Evolutionary conservation across 2,113 vertebrate species (phyloP).

Genomic region (Rhinichthys klamathensis): DNA sequence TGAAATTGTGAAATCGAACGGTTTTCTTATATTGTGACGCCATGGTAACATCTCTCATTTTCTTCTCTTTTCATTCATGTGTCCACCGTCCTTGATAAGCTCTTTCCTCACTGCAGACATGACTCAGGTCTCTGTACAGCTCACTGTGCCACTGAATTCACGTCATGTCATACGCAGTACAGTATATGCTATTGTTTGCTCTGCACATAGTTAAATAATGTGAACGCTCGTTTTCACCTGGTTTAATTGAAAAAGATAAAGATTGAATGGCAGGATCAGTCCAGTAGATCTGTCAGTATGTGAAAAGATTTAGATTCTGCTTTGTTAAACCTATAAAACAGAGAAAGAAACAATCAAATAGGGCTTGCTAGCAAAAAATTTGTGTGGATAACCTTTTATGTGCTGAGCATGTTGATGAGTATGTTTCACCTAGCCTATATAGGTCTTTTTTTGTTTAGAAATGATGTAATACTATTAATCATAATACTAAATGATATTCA

Average conservation of each 20-base stretch:
- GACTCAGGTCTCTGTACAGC: neutral
- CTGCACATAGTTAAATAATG: neutral
- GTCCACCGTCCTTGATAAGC: constrained; percentile 42
- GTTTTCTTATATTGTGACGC: constrained; percentile 17
- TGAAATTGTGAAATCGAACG: neutral
- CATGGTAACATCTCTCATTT: constrained; percentile 43
- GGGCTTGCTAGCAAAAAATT: neutral
- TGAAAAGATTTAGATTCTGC: neutral
- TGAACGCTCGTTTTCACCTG: neutral
- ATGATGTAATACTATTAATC: neutral
- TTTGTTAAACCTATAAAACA: neutral
- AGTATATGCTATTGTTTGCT: neutral
- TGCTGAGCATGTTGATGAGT: neutral
- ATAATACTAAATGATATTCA: neutral
- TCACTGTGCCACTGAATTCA: neutral
- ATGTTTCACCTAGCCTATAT: no score
- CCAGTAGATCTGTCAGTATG: neutral
- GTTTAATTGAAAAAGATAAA: neutral
- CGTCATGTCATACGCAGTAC: no score
- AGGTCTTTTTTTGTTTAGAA: neutral
- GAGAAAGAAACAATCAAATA: neutral
- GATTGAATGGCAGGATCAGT: neutral
- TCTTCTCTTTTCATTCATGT: neutral
- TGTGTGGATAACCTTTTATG: neutral
- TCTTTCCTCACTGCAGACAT: constrained; percentile 4